Base-by-base conservation (phyloP, 2,888 invertebrate genomes). In the Coenonympha glycerion region DNA sequence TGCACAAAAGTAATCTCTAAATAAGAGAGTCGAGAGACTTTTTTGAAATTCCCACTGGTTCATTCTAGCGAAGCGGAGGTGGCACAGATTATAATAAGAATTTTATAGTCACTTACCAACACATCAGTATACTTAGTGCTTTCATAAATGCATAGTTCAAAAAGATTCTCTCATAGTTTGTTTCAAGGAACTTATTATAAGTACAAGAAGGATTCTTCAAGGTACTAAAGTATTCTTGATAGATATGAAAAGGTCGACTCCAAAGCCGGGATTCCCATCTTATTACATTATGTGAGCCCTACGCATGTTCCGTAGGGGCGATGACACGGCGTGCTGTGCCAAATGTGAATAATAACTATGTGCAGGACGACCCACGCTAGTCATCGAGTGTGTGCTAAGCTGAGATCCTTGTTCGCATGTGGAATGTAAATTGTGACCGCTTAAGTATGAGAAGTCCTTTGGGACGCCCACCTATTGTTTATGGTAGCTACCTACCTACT, bases 311-410 rank as follows among this genome's bases (percentile, higher is more conserved):
- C n/a, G 15, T 18, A 47, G 56, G 66, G 74, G 63, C 77, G 61
- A 73, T 77, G 77, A 79, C 79, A 69, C 65, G 63, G 58, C 58
- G 58, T 63, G 55, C 51, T 68, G 73, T 74, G 80, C 81, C 80
- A 81, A 81, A 80, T 73, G 73, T 69, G 73, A 78, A 76, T 76
- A 80, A 81, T 79, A 76, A 76, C 79, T 76, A 76, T 73, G 71
- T 75, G 72, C 64, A 68, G 71, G 68, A 65, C 74, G 65, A 66
- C 63, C 62, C 64, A 63, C 66, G 65, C 66, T 61, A 66, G 66
- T 65, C 61, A 49, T 49, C 65, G 67, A 68, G 66, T 69, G 65
- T 69, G 73, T 70, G 73, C 69, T n/a, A n/a, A n/a, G n/a, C n/a
- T n/a, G n/a, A 72, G 75, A 75, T 77, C 75, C 76, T 79, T 68